Conservation (phyloP, 2,113 vertebrate genomes). For the Nothoprocta pentlandii region DNA sequence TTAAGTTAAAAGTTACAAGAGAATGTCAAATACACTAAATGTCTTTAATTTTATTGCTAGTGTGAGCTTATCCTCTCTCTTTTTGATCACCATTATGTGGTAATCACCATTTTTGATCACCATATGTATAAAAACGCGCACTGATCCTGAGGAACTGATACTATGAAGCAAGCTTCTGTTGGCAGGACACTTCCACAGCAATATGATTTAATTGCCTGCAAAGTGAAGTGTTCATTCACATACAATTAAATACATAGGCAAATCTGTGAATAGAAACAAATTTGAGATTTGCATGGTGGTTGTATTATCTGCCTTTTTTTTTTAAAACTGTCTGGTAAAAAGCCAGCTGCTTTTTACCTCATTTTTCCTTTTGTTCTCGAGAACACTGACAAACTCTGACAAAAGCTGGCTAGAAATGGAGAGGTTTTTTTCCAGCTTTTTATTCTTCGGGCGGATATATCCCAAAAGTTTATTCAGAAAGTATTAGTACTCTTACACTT, state of each 20-base stretch:
- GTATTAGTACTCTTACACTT: neutral
- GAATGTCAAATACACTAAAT: too few species aligned
- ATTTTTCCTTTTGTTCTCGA: neutral
- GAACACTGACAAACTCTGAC: neutral
- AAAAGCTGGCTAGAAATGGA: neutral
- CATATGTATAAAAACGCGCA: neutral
- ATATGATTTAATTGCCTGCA: neutral
- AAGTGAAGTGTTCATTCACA: neutral
- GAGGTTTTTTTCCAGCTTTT: neutral
- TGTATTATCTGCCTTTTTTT: neutral
- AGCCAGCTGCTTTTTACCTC: neutral
- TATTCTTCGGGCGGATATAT: neutral
- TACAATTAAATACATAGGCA: neutral
- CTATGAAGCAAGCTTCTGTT: neutral
- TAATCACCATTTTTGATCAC: too few species aligned
- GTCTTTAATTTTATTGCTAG: neutral
- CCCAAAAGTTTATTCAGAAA: neutral
- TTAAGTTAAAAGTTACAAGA: neutral
- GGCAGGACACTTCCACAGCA: neutral
- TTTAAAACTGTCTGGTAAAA: neutral
- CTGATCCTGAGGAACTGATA: neutral
- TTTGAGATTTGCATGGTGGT: neutral
- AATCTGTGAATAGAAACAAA: neutral
- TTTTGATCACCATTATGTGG: neutral
- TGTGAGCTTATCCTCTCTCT: neutral